Evolutionary conservation across 2,113 vertebrate genomes (phyloP).

Genomic region (Ranitomeya variabilis): DNA sequence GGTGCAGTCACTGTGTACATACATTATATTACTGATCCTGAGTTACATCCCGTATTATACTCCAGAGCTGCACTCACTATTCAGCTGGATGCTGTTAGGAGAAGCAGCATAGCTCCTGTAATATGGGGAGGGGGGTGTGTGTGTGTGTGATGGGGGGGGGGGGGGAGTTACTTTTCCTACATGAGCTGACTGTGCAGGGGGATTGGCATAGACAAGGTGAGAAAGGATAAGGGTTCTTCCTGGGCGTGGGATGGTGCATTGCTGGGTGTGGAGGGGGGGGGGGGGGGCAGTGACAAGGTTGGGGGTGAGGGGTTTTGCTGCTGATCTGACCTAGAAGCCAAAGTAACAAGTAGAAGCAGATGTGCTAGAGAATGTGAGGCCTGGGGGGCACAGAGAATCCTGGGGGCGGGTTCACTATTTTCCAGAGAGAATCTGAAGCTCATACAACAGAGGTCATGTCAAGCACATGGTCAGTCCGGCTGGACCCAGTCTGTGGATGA

Average conservation of each 20-base stretch:
- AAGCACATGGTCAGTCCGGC: neutral
- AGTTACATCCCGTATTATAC: too few species aligned
- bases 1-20: too few species aligned
- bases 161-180: too few species aligned
- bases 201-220: neutral
- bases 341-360: slow-evolving; percentile 13
- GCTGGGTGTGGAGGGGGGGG: neutral
- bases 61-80: too few species aligned
- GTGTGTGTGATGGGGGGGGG: too few species aligned
- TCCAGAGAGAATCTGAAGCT: neutral
- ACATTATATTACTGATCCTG: too few species aligned
- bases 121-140: too few species aligned
- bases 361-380: neutral
- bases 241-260: neutral
- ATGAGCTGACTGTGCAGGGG: too few species aligned
- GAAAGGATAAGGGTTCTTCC: neutral
- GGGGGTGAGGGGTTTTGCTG: neutral
- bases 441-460: slow-evolving; percentile 1
- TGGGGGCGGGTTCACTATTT: neutral
- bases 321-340: neutral
- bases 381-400: neutral
- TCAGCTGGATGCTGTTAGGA: too few species aligned
- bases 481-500: neutral
- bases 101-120: too few species aligned
- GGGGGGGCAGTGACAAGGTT: neutral